Conservation (phyloP, 2,797 vertebrate genomes). For the Malurus leucopterus region DNA sequence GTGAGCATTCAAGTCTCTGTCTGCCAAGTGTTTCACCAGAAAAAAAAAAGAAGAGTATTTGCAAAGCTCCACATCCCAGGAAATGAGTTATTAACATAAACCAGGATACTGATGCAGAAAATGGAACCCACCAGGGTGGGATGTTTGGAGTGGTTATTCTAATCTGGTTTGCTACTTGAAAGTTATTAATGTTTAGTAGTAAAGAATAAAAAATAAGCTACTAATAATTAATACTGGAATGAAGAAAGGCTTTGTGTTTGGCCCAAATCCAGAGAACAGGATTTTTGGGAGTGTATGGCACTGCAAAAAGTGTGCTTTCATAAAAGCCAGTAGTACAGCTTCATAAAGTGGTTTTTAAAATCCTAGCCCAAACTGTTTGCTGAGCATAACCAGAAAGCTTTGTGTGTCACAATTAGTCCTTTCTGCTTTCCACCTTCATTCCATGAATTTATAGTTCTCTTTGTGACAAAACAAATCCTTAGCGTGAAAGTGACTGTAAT, state of each 20-base stretch:
- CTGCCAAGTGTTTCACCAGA: background rate
- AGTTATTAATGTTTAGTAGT: constrained; percentile 4
- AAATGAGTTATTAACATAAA: constrained; percentile 7
- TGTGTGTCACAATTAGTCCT: constrained; percentile 25
- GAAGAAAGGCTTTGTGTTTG: constrained; percentile 16
- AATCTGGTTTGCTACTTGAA: constrained; percentile 20
- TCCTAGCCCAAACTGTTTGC: constrained; percentile 19
- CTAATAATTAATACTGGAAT: constrained; percentile 31
- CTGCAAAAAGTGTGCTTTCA: constrained; percentile 1
- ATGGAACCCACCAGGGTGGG: background rate
- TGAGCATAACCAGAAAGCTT: constrained; percentile 50
- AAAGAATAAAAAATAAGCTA: constrained; percentile 23
- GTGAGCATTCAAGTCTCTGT: background rate
- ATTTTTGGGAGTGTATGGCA: background rate
- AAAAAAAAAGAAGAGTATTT: constrained; percentile 25
- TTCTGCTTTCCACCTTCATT: constrained; percentile 32
- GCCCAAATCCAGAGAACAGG: background rate
- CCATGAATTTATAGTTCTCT: constrained; percentile 19
- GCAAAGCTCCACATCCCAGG: background rate
- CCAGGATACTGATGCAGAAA: constrained; percentile 1
- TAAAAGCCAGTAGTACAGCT: background rate
- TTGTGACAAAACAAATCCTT: constrained; percentile 53
- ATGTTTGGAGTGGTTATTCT: constrained; percentile 2
- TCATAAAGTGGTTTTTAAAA: constrained; percentile 15
- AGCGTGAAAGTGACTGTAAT: constrained; percentile 56